phyloP scores from a whole-genome alignment of 2,797 vertebrate genomes.

The Characodon lateralis region DNA sequence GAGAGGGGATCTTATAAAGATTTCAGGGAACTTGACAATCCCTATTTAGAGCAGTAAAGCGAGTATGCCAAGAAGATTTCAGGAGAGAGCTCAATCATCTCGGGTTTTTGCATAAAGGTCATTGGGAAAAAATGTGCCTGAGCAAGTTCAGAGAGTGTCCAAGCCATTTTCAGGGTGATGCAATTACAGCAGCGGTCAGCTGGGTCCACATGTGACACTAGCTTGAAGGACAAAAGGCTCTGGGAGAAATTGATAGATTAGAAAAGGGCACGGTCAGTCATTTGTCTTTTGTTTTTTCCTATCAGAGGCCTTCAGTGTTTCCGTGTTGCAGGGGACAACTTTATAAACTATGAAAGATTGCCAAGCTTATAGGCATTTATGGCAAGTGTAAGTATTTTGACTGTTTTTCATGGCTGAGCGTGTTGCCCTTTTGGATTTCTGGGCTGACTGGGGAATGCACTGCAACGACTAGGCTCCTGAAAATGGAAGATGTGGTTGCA shows the following conservation, averaged over 20 bases:
- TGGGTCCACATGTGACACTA: constrained; percentile 34
- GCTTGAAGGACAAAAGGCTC: constrained; percentile 75
- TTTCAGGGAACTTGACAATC: constrained; percentile 43
- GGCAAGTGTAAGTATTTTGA: constrained; percentile 76
- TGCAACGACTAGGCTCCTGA: constrained; percentile 55
- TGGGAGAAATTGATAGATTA: constrained; percentile 75
- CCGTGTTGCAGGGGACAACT: constrained; percentile 61
- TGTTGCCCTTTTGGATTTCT: constrained; percentile 76
- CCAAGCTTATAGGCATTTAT: constrained; percentile 76
- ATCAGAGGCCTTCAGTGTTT: constrained; percentile 67
- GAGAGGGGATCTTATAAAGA: constrained; percentile 27
- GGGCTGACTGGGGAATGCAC: constrained; percentile 56
- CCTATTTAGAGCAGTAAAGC: constrained; percentile 27
- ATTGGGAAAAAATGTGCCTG: constrained; percentile 51
- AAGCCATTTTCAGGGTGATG: constrained; percentile 44
- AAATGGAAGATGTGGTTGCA: constrained; percentile 49
- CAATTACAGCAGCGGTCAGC: constrained; percentile 49
- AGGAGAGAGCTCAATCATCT: constrained; percentile 52
- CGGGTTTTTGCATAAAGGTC: constrained; percentile 68
- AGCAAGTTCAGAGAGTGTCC: constrained; percentile 58
- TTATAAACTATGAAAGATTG: constrained; percentile 76
- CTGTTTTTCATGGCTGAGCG: constrained; percentile 75
- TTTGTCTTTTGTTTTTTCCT: constrained; percentile 77
- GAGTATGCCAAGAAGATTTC: constrained; percentile 47
- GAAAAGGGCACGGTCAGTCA: constrained; percentile 69